A percentile compares a stretch with the other conserved stretches of the same genome.
phyloP scores from a whole-genome alignment of 2,888 invertebrate species.

The Steromphala cineraria region DNA sequence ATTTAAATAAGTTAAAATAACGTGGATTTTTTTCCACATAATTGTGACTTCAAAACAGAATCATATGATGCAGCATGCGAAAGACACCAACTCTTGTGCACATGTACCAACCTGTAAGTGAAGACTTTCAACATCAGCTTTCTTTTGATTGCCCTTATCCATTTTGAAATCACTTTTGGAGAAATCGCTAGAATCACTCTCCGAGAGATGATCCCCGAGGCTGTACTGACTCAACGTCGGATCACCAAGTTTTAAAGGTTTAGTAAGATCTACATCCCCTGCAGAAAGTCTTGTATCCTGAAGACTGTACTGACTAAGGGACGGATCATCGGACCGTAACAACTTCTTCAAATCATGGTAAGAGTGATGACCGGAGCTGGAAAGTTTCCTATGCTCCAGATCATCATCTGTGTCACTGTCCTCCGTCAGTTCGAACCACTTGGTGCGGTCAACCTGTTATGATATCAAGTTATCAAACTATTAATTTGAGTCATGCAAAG shows the following conservation, averaged over 20 bases:
- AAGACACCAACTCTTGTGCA: no score
- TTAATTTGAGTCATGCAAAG: background rate
- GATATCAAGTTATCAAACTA: background rate
- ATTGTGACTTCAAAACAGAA: no score
- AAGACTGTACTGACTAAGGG: background rate
- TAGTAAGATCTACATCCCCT: background rate
- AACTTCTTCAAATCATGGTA: background rate
- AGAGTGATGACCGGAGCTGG: background rate
- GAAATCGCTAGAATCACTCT: background rate
- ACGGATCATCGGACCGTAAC: background rate
- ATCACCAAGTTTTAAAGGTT: background rate
- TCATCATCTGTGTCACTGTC: constrained; percentile 35
- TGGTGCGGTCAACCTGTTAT: constrained; percentile 24
- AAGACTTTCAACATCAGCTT: background rate
- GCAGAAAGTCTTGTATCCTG: background rate
- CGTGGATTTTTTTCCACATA: no score
- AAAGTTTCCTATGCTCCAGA: background rate
- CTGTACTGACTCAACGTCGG: background rate
- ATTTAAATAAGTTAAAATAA: no score
- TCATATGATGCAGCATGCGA: no score
- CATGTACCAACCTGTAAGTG: background rate
- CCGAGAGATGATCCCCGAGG: background rate
- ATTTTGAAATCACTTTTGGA: background rate
- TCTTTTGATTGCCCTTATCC: background rate
- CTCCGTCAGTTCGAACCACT: constrained; percentile 32